Evolutionary conservation across 2,888 invertebrate species (phyloP).

Genomic region (Poecilus cupreus): DNA sequence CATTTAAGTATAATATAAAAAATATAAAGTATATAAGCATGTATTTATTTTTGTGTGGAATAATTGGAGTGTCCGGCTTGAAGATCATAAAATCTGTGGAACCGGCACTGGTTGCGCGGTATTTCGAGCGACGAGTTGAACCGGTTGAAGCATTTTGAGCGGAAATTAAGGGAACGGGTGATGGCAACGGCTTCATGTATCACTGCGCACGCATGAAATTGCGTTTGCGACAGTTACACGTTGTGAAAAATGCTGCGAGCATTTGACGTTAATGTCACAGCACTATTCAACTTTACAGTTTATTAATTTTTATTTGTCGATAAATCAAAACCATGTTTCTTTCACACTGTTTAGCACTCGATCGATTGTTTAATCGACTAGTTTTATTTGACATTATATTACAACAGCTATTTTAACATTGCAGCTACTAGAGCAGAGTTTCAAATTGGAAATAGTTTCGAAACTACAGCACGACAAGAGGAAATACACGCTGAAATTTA

Average conservation of each 20-base stretch:
- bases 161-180: constrained; percentile 31
- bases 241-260: constrained; percentile 30
- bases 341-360: background rate
- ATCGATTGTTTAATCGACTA: background rate
- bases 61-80: no score
- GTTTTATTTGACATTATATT: background rate
- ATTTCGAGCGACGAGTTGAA: no score
- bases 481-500: no score
- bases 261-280: constrained; percentile 26
- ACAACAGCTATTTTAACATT: background rate
- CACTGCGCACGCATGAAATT: constrained; percentile 54
- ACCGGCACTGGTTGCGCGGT: no score
- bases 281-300: constrained; percentile 31
- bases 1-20: no score
- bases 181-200: constrained; percentile 42
- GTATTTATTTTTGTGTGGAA: no score
- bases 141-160: constrained; percentile 38
- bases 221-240: constrained; percentile 22
- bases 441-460: background rate
- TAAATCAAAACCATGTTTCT: background rate
- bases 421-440: background rate
- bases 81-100: no score
- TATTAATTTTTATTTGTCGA: constrained; percentile 17
- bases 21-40: no score
- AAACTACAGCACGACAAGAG: no score